phyloP scores from a whole-genome alignment of 1,140 invertebrate species.

The Acromyrmex heyeri region DNA sequence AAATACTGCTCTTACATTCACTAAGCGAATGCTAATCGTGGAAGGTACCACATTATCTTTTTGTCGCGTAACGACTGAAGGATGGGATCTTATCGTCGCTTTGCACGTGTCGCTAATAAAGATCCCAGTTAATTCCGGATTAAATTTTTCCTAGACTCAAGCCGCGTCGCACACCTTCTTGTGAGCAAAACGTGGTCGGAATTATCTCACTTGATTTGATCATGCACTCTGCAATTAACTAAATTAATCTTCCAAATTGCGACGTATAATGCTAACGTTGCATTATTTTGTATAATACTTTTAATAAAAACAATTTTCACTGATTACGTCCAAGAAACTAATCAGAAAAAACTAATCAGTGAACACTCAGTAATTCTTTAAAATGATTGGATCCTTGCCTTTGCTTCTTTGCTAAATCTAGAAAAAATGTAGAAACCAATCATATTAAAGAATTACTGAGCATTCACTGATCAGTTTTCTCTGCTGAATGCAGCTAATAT shows the following conservation, averaged over 20 bases:
- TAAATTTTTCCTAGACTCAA: conserved; percentile 12
- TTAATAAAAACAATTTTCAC: background rate
- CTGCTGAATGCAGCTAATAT: too few species aligned
- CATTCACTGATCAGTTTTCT: too few species aligned
- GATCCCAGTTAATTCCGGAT: conserved; percentile 33
- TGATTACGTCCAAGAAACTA: too few species aligned
- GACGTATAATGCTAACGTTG: background rate
- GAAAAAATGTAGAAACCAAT: too few species aligned
- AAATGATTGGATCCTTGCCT: background rate
- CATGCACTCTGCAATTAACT: background rate
- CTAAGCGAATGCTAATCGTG: conserved; percentile 53
- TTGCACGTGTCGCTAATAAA: conserved; percentile 54
- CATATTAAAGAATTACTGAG: too few species aligned
- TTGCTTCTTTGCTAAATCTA: too few species aligned
- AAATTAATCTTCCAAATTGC: conserved; percentile 16
- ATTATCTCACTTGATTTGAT: conserved; percentile 12
- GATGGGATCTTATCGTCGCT: conserved; percentile 30
- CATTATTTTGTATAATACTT: background rate
- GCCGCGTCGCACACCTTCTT: background rate
- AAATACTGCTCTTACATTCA: conserved; percentile 26
- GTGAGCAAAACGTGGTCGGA: background rate
- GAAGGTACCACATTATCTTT: background rate
- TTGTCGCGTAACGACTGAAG: conserved; percentile 12
- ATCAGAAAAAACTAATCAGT: background rate
- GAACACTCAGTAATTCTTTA: background rate